Evolutionary conservation across 2,113 vertebrate species (phyloP).

Genomic region (Thalassarche chlororhynchos): DNA sequence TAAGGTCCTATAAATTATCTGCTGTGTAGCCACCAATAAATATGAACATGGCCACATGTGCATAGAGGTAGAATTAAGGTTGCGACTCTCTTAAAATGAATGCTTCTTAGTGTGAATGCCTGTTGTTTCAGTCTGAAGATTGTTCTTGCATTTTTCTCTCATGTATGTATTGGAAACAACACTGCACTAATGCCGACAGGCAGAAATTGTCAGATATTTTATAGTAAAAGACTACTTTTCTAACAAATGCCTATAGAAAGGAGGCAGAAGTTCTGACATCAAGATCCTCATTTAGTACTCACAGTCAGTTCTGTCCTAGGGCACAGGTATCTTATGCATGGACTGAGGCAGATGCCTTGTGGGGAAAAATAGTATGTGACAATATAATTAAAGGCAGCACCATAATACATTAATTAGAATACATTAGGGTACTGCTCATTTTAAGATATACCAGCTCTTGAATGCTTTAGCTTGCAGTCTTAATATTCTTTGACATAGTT

Average conservation of each 20-base stretch:
- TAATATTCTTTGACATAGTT: background rate
- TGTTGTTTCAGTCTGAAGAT: background rate
- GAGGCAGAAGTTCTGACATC: background rate
- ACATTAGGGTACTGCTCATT: background rate
- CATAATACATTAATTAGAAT: background rate
- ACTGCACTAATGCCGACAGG: background rate
- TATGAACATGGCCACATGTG: background rate
- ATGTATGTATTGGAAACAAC: background rate
- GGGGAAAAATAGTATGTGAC: background rate
- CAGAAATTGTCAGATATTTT: background rate
- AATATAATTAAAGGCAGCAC: background rate
- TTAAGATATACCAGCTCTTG: background rate
- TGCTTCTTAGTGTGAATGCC: background rate
- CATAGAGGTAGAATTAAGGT: background rate
- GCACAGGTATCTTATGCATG: background rate
- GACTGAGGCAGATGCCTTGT: background rate
- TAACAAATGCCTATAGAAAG: background rate
- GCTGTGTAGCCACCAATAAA: background rate
- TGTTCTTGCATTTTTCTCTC: background rate
- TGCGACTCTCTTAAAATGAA: background rate
- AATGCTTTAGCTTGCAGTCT: background rate
- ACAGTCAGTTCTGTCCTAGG: background rate
- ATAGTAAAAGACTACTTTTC: background rate
- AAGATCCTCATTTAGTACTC: background rate
- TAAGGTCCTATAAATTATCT: background rate